Percentiles rank a stretch among this genome's conserved stretches.
phyloP scores from a whole-genome alignment of 2,888 invertebrate species.

The Palloptera scutellata region DNA sequence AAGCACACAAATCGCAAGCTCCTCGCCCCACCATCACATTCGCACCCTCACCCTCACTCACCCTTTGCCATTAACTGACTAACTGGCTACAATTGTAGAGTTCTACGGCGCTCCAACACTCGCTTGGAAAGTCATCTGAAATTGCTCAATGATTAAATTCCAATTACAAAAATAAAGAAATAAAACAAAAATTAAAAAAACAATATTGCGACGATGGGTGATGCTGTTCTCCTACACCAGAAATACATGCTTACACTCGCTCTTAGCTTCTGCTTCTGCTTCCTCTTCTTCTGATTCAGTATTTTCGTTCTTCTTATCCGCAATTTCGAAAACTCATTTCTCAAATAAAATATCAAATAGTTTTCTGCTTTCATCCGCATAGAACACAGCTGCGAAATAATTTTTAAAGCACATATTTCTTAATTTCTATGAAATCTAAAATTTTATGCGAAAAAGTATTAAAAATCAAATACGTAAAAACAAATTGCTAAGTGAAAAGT shows the following conservation, averaged over 20 bases:
- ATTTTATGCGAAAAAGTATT: neutral
- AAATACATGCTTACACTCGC: neutral
- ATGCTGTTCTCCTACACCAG: neutral
- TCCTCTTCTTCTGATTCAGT: neutral
- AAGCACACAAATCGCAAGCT: neutral
- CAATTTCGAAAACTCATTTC: constrained; percentile 17
- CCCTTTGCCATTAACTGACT: neutral
- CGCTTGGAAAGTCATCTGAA: constrained; percentile 21
- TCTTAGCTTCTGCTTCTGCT: neutral
- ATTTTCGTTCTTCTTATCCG: constrained; percentile 3
- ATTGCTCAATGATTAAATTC: constrained; percentile 42
- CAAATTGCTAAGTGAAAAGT: neutral
- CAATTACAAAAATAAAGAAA: constrained; percentile 30
- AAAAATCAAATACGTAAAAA: neutral
- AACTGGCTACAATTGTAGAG: neutral
- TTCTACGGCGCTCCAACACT: too few relatives aligned
- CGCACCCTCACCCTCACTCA: neutral
- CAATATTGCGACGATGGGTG: constrained; percentile 21
- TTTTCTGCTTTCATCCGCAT: constrained; percentile 25
- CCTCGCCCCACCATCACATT: neutral
- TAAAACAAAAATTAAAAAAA: constrained; percentile 3
- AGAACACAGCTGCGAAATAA: constrained; percentile 12
- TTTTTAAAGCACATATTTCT: neutral
- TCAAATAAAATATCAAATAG: constrained; percentile 16
- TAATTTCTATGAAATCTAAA: neutral